phyloP scores from a whole-genome alignment of 1,140 invertebrate genomes.

The Drosophila yakuba region DNA sequence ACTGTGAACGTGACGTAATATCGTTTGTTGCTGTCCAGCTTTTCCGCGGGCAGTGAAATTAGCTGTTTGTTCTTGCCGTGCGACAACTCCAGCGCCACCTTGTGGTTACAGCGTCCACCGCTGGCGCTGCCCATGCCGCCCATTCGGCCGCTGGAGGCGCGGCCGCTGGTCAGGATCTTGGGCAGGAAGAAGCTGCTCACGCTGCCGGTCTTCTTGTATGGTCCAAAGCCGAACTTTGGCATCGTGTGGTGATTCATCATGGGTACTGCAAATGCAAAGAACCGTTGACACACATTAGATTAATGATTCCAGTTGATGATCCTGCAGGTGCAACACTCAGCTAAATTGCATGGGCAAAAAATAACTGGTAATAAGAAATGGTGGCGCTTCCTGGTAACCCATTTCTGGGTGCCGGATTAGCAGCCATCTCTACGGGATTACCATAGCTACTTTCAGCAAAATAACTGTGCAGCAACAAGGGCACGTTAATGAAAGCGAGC shows the following conservation, averaged over 20 bases:
- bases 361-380: constrained; percentile 22
- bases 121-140: constrained; percentile 22
- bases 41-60: constrained; percentile 93
- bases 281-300: constrained; percentile 34
- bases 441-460: constrained; percentile 9
- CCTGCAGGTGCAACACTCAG: constrained; percentile 38
- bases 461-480: constrained; percentile 38
- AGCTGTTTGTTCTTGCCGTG: constrained; percentile 92
- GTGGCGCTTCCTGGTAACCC: neutral
- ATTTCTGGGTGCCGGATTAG: constrained; percentile 42
- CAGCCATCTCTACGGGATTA: constrained; percentile 30
- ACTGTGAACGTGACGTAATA: constrained; percentile 96
- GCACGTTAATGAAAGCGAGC: neutral
- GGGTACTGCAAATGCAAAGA: constrained; percentile 86
- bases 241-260: constrained; percentile 91
- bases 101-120: constrained; percentile 64
- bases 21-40: constrained; percentile 93
- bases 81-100: constrained; percentile 91
- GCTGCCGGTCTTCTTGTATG: constrained; percentile 80
- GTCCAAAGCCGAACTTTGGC: constrained; percentile 87
- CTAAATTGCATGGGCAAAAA: constrained; percentile 58
- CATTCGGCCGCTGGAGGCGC: constrained; percentile 53
- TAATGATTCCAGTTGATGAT: constrained; percentile 54
- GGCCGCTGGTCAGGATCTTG: constrained; percentile 80
- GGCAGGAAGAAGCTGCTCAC: constrained; percentile 85